Base-by-base conservation (phyloP, 2,888 invertebrate genomes). In the Drosophila stalkeri region DNA sequence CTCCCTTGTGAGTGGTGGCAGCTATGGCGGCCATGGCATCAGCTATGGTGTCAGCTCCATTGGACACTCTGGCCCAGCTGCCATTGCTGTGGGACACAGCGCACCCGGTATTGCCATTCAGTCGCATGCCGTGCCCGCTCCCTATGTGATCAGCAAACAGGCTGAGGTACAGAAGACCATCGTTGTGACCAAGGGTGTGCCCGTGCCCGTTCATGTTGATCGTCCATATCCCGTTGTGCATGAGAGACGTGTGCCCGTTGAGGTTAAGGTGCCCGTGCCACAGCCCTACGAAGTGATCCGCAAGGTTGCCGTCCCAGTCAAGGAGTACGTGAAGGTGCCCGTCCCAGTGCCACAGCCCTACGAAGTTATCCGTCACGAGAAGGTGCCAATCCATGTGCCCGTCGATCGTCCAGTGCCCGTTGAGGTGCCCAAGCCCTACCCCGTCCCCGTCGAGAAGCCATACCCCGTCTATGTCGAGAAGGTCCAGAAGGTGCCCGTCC, bases 131-230 rank as follows among this genome's bases (percentile, higher is more conserved):
- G 88, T 76, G 31, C 89, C 70, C 27, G 84, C 87, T 27, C 91
- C 83, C 56, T 86, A 92, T 70, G 77, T 92, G 62, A 89, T 93
- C 69, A 94, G 94, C 84, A 93, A 93, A 82, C 93, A 94, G 75
- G 94, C 94, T 64, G 94, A 95, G 81, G 92, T 94, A 23, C 94
- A 95, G 87, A 96, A 95, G 90, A 95, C 95, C 66, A 93, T 96
- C 76, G 96, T 96, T 37, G 94, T 97, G 27, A 95, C 96, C 80
- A 96, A 96, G 93, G 96, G 95, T 75, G 95, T 96, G 51, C 95
- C 96, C 43, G 95, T 95, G 68, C 96, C 96, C 69, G 96, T 96
- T 90, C 96, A 95, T 63, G 96, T 97, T 65, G 96, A 96, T 87
- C 95, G 94, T 89, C 96, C 96, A 2, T 95, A 95, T 55, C 95